These are phyloP conservation scores for Phenacoccus solenopsis DNA, from an alignment of 1,140 invertebrate species.

Conservation along the genomic window DNA sequence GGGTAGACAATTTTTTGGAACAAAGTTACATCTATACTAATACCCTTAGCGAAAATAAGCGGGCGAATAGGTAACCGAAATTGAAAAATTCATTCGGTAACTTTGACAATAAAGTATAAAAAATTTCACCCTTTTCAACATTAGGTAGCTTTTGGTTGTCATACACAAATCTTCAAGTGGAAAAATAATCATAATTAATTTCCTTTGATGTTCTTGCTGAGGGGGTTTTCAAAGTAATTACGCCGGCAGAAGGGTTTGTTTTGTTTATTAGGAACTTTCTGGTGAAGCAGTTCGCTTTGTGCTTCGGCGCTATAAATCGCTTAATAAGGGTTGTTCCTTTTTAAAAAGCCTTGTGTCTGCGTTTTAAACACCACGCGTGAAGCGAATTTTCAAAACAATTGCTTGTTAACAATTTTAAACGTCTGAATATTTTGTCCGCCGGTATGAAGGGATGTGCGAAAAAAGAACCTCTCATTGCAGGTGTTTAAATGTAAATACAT, in stretches of 20 bases:
- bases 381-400: too few species aligned
- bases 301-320: background rate
- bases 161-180: conserved; percentile 8
- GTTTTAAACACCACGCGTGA: too few species aligned
- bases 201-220: conserved; percentile 13
- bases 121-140: background rate
- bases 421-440: too few species aligned
- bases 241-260: conserved; percentile 3
- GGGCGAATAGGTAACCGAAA: background rate
- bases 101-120: background rate
- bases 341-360: too few species aligned
- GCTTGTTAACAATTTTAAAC: too few species aligned
- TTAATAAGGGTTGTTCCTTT: background rate
- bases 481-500: too few species aligned
- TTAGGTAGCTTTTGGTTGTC: background rate
- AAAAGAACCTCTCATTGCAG: too few species aligned
- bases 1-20: too few species aligned
- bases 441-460: too few species aligned
- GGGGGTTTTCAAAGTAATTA: conserved; percentile 4
- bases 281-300: conserved; percentile 4
- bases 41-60: background rate
- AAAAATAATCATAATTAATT: conserved; percentile 16
- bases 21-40: too few species aligned
- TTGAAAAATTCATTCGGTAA: background rate
- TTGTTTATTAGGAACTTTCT: conserved; percentile 12